These are phyloP conservation scores for Cheilosia variabilis DNA, from an alignment of 2,888 invertebrate species.

Conservation along the genomic window DNA sequence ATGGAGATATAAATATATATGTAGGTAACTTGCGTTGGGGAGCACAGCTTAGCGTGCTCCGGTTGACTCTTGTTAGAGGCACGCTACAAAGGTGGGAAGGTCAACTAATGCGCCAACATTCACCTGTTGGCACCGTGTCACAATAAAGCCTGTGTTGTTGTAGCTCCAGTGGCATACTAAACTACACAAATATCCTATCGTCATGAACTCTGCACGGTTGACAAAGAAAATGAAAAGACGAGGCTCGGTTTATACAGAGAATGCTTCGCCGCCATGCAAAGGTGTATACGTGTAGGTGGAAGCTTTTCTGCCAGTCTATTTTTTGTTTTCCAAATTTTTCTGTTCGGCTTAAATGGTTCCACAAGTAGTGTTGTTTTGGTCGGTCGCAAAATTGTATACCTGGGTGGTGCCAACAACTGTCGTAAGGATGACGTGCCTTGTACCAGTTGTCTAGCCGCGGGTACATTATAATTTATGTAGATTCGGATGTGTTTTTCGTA, in stretches of 20 bases:
- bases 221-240: slow-evolving; percentile 20
- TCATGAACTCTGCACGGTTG: slow-evolving; percentile 41
- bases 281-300: neutral
- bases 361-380: slow-evolving; percentile 27
- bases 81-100: slow-evolving; percentile 48
- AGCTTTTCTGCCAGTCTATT: slow-evolving; percentile 18
- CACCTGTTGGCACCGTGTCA: slow-evolving; percentile 68
- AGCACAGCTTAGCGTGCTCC: slow-evolving; percentile 27
- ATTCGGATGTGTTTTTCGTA: neutral
- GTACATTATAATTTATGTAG: slow-evolving; percentile 3
- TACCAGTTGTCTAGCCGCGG: slow-evolving; percentile 58
- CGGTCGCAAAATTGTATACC: slow-evolving; percentile 21
- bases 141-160: slow-evolving; percentile 48
- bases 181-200: slow-evolving; percentile 39
- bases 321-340: slow-evolving; percentile 15
- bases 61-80: slow-evolving; percentile 30
- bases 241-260: neutral
- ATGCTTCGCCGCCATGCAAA: slow-evolving; percentile 10
- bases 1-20: slow-evolving; percentile 34
- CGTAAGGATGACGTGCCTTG: slow-evolving; percentile 56
- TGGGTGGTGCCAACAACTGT: slow-evolving; percentile 50
- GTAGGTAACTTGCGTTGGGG: slow-evolving; percentile 15
- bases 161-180: slow-evolving; percentile 34
- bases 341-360: slow-evolving; percentile 13
- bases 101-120: slow-evolving; percentile 67